Percentiles rank a stretch among this genome's conserved stretches.
phyloP scores from a whole-genome alignment of 2,888 invertebrate species.

The Tenthredo notha region DNA sequence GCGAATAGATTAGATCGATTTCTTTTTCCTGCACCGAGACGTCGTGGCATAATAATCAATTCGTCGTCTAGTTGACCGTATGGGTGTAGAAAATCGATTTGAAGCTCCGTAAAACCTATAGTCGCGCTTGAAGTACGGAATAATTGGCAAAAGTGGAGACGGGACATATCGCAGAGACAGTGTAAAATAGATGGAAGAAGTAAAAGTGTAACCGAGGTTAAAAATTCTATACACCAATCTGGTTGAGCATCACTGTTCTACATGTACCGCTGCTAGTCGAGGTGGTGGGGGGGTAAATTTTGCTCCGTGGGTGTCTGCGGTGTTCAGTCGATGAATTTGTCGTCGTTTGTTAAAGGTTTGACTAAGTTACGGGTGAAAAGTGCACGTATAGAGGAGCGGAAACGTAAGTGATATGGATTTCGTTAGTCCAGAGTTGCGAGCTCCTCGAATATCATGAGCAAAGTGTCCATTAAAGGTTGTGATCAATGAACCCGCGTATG shows the following conservation, averaged over 20 bases:
- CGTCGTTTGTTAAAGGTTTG: constrained; percentile 39
- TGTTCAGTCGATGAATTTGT: constrained; percentile 47
- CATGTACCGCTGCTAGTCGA: background rate
- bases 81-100: background rate
- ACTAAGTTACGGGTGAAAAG: constrained; percentile 27
- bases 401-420: constrained; percentile 36
- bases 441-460: background rate
- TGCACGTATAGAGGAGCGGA: background rate
- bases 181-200: background rate
- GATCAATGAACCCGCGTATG: constrained; percentile 74
- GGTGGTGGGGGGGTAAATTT: constrained; percentile 27
- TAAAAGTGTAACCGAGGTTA: background rate
- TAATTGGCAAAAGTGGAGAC: background rate
- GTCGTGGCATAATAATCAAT: background rate
- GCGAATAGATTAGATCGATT: background rate
- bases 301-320: constrained; percentile 53
- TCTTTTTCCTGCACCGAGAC: background rate
- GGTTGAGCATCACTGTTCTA: constrained; percentile 34
- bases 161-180: background rate
- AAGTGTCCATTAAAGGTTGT: constrained; percentile 55
- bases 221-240: background rate
- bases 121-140: background rate
- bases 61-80: background rate
- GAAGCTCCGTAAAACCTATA: background rate
- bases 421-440: background rate